phyloP scores from a whole-genome alignment of 2,888 invertebrate species.

The Hetaerina titia region DNA sequence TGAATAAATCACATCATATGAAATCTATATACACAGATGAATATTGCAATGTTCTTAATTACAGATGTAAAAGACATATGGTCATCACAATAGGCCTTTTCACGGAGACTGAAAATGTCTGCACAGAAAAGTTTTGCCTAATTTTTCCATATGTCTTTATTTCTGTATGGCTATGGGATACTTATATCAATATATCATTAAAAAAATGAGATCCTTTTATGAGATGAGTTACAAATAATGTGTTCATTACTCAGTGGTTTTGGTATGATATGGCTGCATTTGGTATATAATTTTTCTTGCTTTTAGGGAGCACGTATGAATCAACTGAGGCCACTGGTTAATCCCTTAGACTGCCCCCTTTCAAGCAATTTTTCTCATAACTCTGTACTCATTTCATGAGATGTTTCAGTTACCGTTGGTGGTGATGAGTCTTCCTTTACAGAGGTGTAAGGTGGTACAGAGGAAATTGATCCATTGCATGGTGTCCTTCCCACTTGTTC shows the following conservation, averaged over 20 bases:
- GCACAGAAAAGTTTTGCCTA: slow-evolving; percentile 59
- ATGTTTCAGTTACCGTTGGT: slow-evolving; percentile 70
- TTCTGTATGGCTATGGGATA: slow-evolving; percentile 13
- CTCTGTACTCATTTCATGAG: slow-evolving; percentile 84
- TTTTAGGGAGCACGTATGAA: slow-evolving; percentile 41
- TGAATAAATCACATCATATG: slow-evolving; percentile 28
- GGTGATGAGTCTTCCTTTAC: slow-evolving; percentile 71
- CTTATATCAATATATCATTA: slow-evolving; percentile 47
- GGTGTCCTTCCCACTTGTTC: slow-evolving; percentile 29
- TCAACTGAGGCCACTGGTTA: slow-evolving; percentile 49
- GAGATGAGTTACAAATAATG: slow-evolving; percentile 65
- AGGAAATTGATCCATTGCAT: slow-evolving; percentile 54
- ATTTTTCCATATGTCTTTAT: slow-evolving; percentile 36
- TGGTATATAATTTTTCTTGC: slow-evolving; percentile 40
- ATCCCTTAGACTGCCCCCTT: slow-evolving; percentile 19
- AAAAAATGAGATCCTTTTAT: slow-evolving; percentile 66
- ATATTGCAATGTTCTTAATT: slow-evolving; percentile 30
- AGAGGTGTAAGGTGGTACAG: slow-evolving; percentile 70
- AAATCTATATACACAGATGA: slow-evolving; percentile 51
- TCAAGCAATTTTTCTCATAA: slow-evolving; percentile 76
- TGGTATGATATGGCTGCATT: slow-evolving; percentile 64
- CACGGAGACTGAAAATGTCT: slow-evolving; percentile 32
- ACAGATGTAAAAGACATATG: slow-evolving; percentile 50
- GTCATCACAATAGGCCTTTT: slow-evolving; percentile 64
- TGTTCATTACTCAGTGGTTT: slow-evolving; percentile 60